Conservation (phyloP, 2,113 vertebrate genomes). For the Amazona vittata region DNA sequence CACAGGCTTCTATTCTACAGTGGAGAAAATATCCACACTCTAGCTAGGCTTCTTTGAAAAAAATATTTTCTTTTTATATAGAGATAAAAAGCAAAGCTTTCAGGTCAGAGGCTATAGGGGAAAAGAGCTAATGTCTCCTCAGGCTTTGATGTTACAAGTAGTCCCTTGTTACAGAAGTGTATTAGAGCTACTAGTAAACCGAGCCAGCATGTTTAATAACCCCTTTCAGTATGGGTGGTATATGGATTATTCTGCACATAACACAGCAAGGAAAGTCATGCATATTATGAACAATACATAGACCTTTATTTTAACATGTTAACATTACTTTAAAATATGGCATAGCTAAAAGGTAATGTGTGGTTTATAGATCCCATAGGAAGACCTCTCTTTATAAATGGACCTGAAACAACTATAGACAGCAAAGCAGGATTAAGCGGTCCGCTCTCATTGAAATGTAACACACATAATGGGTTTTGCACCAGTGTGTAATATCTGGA, state of each 20-base stretch:
- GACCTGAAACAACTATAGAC: conserved; percentile 11
- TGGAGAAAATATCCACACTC: conserved; percentile 53
- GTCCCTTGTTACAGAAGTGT: conserved; percentile 78
- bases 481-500: background rate
- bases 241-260: background rate
- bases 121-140: conserved; percentile 73
- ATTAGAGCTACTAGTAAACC: conserved; percentile 79
- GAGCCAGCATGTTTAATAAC: conserved; percentile 65
- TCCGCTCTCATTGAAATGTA: background rate
- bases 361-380: conserved; percentile 26
- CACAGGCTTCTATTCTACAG: conserved; percentile 58
- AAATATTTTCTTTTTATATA: conserved; percentile 75
- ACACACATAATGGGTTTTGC: background rate
- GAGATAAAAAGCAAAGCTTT: conserved; percentile 80
- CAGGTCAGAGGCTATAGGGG: conserved; percentile 72
- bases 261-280: background rate
- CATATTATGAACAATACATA: background rate
- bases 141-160: conserved; percentile 92
- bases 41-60: conserved; percentile 69
- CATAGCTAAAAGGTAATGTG: conserved; percentile 17
- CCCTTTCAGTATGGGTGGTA: conserved; percentile 37
- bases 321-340: conserved; percentile 16
- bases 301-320: conserved; percentile 35
- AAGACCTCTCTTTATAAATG: conserved; percentile 34
- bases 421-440: conserved; percentile 28